Conservation (phyloP, 2,113 vertebrate genomes). For the Rhadina sibilatrix region DNA sequence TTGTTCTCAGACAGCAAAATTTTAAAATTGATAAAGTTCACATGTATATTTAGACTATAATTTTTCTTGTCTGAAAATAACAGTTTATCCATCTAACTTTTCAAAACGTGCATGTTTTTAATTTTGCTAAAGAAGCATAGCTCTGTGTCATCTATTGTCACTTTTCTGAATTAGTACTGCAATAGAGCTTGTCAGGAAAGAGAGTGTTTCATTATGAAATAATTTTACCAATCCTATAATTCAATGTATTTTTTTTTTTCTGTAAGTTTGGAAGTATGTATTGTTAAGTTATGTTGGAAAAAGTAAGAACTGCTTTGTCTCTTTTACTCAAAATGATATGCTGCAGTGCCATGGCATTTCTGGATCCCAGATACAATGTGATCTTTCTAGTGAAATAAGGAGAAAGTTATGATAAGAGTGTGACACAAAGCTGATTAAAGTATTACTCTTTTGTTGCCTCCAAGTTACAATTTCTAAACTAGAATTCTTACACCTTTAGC, state of each 20-base stretch:
- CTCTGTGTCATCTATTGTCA: background rate
- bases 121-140: background rate
- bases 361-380: background rate
- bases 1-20: background rate
- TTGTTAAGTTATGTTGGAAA: background rate
- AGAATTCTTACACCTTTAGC: background rate
- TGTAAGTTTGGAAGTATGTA: background rate
- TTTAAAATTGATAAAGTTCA: background rate
- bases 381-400: background rate
- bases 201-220: background rate
- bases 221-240: background rate
- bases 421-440: background rate
- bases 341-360: background rate
- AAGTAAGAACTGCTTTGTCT: background rate
- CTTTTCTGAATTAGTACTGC: background rate
- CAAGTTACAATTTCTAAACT: background rate
- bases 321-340: background rate
- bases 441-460: background rate
- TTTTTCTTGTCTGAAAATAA: background rate
- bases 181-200: background rate
- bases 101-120: accelerated
- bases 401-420: background rate
- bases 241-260: background rate
- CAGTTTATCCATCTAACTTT: background rate
- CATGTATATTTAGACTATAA: background rate